Percentiles rank a stretch among this genome's conserved stretches.
phyloP scores from a whole-genome alignment of 2,888 invertebrate genomes.

The Zaprionus bogoriensis region DNA sequence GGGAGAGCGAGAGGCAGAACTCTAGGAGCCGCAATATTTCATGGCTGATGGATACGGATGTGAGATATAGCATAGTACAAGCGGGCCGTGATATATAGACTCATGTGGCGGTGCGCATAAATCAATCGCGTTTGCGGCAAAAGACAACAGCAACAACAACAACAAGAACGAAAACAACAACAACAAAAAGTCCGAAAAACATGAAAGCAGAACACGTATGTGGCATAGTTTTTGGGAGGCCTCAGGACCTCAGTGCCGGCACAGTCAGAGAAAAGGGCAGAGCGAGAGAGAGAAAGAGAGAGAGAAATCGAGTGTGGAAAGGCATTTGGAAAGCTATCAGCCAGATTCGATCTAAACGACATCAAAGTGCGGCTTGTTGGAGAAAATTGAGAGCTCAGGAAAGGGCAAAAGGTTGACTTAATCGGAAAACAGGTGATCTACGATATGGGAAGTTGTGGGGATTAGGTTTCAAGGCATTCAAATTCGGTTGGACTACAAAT shows the following conservation, averaged over 20 bases:
- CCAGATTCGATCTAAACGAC: constrained; percentile 22
- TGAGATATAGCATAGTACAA: constrained; percentile 62
- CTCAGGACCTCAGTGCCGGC: constrained; percentile 43
- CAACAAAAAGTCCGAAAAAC: constrained; percentile 1
- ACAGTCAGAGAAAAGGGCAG: not conserved
- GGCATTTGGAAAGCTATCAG: constrained; percentile 3
- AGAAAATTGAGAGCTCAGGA: constrained; percentile 6
- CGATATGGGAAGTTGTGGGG: not conserved
- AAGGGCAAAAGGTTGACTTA: not conserved
- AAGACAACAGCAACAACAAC: constrained; percentile 14
- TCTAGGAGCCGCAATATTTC: constrained; percentile 63
- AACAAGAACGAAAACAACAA: constrained; percentile 5
- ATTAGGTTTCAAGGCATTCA: not conserved
- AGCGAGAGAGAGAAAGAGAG: not conserved
- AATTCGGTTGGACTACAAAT: too few species aligned
- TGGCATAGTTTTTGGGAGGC: constrained; percentile 24
- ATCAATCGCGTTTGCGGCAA: constrained; percentile 47
- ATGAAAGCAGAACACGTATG: constrained; percentile 4
- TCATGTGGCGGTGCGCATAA: constrained; percentile 63
- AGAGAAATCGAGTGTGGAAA: constrained; percentile 33
- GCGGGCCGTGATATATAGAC: constrained; percentile 64
- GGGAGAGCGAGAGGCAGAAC: not conserved
- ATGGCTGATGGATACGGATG: constrained; percentile 73
- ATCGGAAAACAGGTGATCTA: not conserved
- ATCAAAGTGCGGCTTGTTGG: constrained; percentile 34